A percentile compares a stretch with the other conserved stretches of the same genome.
phyloP scores from a whole-genome alignment of 2,888 invertebrate genomes.

The Cheilosia pagana region DNA sequence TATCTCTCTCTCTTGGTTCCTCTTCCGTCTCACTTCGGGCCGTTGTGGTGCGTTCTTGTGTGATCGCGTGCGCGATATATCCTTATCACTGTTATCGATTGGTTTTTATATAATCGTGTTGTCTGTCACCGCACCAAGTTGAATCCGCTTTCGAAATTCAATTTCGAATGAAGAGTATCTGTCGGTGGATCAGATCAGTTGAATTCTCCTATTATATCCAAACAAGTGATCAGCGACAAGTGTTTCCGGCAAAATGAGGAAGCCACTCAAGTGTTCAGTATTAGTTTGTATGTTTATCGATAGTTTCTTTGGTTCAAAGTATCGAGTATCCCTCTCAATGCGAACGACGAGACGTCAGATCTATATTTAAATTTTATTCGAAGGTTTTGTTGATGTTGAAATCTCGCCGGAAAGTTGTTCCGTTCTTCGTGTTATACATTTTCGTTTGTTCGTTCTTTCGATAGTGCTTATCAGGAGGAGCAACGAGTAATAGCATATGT shows the following conservation, averaged over 20 bases:
- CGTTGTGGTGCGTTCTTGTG: slow-evolving; percentile 17
- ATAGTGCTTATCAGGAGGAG: slow-evolving; percentile 63
- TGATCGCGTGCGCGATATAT: slow-evolving; percentile 24
- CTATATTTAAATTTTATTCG: slow-evolving; percentile 30
- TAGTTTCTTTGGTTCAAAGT: slow-evolving; percentile 17
- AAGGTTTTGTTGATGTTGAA: slow-evolving; percentile 63
- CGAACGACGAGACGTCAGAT: slow-evolving; percentile 49
- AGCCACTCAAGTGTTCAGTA: slow-evolving; percentile 81
- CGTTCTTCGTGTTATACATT: slow-evolving; percentile 8
- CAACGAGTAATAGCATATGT: slow-evolving; percentile 40
- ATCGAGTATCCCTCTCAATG: slow-evolving; percentile 39
- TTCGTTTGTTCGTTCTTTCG: slow-evolving; percentile 40
- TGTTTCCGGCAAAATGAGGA: slow-evolving; percentile 70
- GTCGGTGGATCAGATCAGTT: slow-evolving; percentile 9
- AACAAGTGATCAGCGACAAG: slow-evolving; percentile 45
- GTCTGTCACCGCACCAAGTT: neutral
- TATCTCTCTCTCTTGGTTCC: neutral
- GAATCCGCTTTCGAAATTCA: slow-evolving; percentile 32
- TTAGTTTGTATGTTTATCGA: slow-evolving; percentile 80
- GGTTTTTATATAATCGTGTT: slow-evolving; percentile 49
- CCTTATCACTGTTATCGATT: slow-evolving; percentile 65
- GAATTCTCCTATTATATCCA: neutral
- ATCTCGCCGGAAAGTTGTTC: slow-evolving; percentile 52
- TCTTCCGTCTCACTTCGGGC: slow-evolving; percentile 23
- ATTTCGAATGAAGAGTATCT: slow-evolving; percentile 14